Evolutionary conservation across 2,113 vertebrate genomes (phyloP).

Genomic region (Crotalus tigris): DNA sequence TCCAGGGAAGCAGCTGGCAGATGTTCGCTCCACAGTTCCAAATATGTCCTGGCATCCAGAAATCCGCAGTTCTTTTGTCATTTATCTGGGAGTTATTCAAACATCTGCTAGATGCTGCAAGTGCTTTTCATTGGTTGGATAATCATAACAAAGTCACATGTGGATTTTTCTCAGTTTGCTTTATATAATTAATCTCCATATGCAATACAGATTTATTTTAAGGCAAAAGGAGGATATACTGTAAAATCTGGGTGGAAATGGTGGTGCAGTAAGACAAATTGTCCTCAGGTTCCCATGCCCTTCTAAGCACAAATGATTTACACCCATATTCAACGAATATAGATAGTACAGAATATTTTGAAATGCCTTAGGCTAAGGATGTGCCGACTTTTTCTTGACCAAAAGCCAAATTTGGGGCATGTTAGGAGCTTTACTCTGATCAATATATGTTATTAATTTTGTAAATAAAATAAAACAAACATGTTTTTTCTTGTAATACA

Average conservation of each 20-base stretch:
- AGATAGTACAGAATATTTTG: neutral
- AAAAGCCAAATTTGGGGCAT: neutral
- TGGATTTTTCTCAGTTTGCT: neutral
- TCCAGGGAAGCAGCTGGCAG: neutral
- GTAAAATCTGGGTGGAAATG: neutral
- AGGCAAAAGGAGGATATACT: neutral
- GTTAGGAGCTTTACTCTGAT: neutral
- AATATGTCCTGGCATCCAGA: neutral
- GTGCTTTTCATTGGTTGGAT: neutral
- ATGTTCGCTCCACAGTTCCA: neutral
- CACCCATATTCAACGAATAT: neutral
- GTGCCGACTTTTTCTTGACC: neutral
- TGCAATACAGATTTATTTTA: neutral
- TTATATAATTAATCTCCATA: neutral
- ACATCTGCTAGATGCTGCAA: neutral
- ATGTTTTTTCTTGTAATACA: neutral
- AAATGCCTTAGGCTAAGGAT: neutral
- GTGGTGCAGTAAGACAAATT: neutral
- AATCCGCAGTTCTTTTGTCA: neutral
- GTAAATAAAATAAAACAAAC: neutral
- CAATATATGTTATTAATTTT: neutral
- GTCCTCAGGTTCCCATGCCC: neutral
- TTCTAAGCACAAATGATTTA: slow-evolving; percentile 4
- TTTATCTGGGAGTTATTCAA: slow-evolving; percentile 7
- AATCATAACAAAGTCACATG: neutral